Evolutionary conservation across 2,888 invertebrate species (phyloP).

Genomic region (Andricus quercusramuli): DNA sequence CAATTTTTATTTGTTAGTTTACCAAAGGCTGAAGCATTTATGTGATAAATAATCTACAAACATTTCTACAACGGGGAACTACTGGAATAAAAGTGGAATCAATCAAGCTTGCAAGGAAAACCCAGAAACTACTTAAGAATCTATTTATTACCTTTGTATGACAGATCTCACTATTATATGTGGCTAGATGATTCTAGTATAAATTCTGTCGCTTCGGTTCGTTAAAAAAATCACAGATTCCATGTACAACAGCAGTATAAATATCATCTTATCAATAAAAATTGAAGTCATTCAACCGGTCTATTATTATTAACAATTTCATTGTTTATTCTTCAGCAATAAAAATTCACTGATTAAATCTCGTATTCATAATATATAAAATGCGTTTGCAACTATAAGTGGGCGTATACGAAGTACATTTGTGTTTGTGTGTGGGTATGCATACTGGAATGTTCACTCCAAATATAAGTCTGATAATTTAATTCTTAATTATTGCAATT

Average conservation of each 20-base stretch:
- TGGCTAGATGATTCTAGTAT: constrained; percentile 15
- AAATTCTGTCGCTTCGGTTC: constrained; percentile 45
- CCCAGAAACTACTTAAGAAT: constrained; percentile 27
- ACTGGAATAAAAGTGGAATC: background rate
- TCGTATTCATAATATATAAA: constrained; percentile 18
- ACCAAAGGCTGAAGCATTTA: constrained; percentile 33
- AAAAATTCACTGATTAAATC: constrained; percentile 33
- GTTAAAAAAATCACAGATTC: constrained; percentile 66
- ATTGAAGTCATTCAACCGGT: constrained; percentile 58
- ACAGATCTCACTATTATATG: constrained; percentile 39
- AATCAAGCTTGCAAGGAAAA: constrained; percentile 29
- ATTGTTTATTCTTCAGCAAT: constrained; percentile 47
- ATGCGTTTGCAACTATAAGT: constrained; percentile 20
- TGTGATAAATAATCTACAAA: constrained; percentile 19
- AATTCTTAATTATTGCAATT: constrained; percentile 58
- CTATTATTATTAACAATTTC: constrained; percentile 45
- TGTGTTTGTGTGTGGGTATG: constrained; percentile 3
- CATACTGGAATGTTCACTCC: constrained; percentile 56
- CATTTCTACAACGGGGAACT: background rate
- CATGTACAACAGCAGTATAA: constrained; percentile 64
- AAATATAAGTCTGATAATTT: constrained; percentile 38
- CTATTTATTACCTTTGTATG: constrained; percentile 33
- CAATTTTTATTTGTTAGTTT: constrained; percentile 9
- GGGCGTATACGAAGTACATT: constrained; percentile 28
- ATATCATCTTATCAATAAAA: constrained; percentile 61